Percentiles rank a stretch among this genome's conserved stretches.
Evolutionary conservation across 2,797 vertebrate genomes (phyloP).

Genomic region (Cercopithecus petaurista): DNA sequence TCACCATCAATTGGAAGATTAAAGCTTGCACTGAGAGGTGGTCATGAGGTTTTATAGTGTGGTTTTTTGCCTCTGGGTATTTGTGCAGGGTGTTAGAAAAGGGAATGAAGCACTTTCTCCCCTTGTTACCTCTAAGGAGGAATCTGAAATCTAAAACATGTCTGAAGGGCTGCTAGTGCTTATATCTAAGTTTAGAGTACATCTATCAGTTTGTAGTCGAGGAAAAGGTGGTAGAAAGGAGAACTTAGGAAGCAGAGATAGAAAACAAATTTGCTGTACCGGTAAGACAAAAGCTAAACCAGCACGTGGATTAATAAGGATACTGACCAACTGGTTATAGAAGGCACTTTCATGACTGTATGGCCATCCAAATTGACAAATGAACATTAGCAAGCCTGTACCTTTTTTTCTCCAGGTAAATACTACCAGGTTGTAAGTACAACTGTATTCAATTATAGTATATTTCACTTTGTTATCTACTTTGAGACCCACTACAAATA

Average conservation of each 20-base stretch:
- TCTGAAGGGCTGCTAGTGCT: background rate
- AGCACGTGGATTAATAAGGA: background rate
- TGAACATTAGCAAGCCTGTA: background rate
- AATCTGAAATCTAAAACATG: background rate
- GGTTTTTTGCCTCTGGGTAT: background rate
- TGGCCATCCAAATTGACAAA: background rate
- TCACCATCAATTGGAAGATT: background rate
- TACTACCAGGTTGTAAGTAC: background rate
- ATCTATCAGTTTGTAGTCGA: conserved; percentile 33
- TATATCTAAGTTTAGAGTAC: background rate
- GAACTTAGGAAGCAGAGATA: background rate
- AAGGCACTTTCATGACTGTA: background rate
- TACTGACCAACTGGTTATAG: background rate
- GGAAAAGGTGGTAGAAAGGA: background rate
- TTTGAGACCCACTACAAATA: conserved; percentile 44
- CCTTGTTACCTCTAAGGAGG: background rate
- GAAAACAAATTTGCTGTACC: background rate
- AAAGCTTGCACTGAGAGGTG: background rate
- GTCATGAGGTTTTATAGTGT: background rate
- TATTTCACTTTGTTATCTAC: background rate
- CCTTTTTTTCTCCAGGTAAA: background rate
- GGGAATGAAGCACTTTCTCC: background rate
- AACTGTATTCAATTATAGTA: background rate
- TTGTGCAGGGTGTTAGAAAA: background rate
- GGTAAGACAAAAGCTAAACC: conserved; percentile 13